Conservation (phyloP, 2,113 vertebrate genomes). For the Taxidea taxus region DNA sequence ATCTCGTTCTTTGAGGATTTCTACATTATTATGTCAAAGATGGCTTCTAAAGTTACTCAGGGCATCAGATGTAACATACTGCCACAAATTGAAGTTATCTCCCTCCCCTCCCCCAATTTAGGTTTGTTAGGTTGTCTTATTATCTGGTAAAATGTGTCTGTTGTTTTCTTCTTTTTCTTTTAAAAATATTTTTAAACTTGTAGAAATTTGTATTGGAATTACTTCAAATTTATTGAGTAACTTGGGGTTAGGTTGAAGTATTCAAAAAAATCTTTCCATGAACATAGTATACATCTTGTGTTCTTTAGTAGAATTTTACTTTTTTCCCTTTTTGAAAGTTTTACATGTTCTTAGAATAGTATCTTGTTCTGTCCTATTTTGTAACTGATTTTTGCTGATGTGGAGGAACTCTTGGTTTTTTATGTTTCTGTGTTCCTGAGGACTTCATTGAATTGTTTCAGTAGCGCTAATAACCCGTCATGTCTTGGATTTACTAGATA, state of each 20-base stretch:
- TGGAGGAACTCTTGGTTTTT: background rate
- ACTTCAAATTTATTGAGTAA: background rate
- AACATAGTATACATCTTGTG: background rate
- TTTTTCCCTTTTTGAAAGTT: background rate
- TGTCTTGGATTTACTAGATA: background rate
- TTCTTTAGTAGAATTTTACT: slow-evolving; percentile 6
- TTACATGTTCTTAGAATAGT: background rate
- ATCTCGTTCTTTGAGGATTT: background rate
- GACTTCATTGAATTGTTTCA: background rate
- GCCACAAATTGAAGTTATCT: background rate
- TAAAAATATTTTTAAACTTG: background rate
- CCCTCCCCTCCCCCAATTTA: background rate
- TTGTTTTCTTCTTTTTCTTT: background rate
- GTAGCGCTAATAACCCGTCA: background rate
- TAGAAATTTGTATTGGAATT: background rate
- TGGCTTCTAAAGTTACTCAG: background rate
- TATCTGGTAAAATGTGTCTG: background rate
- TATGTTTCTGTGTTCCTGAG: background rate
- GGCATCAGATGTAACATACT: background rate
- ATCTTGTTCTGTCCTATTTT: background rate
- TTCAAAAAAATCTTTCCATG: background rate
- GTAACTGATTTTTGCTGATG: background rate
- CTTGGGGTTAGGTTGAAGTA: background rate
- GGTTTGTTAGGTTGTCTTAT: background rate
- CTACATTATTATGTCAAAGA: background rate